Base-by-base conservation (phyloP, 2,888 invertebrate species). In the Aelia acuminata region DNA sequence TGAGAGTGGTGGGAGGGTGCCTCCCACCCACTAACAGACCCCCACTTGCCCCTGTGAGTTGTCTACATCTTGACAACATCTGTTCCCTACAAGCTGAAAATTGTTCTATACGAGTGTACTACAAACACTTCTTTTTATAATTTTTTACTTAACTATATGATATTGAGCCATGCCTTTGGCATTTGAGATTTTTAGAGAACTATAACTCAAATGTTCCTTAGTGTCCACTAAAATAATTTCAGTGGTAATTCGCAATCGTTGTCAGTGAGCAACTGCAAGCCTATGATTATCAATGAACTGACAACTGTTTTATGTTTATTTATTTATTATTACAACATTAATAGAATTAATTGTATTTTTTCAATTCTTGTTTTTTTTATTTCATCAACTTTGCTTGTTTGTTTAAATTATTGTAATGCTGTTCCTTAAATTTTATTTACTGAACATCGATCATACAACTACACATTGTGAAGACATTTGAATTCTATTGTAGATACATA, bases 11-110 rank as follows among this genome's bases (percentile, higher is more conserved):
- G 85, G 85, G 85, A 85, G 85, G 31, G 53, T 7, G 85, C 15
- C 85, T 39, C 85, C 85, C 85, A 85, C 85, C 85, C 85, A 50
- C 85, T 39, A 7, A n/a, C 22, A 20, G 15, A n/a, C 85, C 35
- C 84, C 50, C 84, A 49, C 85, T 49, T 50, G 48, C 57, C n/a
- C 8, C 39, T 50, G 7, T 39, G 22, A 85, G 43, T 35, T 35
- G n/a, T 53, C 53, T 35, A 4, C 84, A 8, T 80, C 80, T 80
- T 80, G 43, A 43, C 26, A 26, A 70, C 80, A 80, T 43, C 10
- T 22, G 26, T 70, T 70, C 63, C 63, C 63, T 15, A 31, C 63
- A 3, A 35, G 11, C 20, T 20, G 63, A 35, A 31, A 18, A 35
- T 0, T 31, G 31, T 1, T 15, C n/a, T n/a, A n/a, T n/a, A n/a